A percentile compares a stretch with the other conserved stretches of the same genome.
Conservation (phyloP, 2,797 vertebrate species). For the Channallabes apus region DNA sequence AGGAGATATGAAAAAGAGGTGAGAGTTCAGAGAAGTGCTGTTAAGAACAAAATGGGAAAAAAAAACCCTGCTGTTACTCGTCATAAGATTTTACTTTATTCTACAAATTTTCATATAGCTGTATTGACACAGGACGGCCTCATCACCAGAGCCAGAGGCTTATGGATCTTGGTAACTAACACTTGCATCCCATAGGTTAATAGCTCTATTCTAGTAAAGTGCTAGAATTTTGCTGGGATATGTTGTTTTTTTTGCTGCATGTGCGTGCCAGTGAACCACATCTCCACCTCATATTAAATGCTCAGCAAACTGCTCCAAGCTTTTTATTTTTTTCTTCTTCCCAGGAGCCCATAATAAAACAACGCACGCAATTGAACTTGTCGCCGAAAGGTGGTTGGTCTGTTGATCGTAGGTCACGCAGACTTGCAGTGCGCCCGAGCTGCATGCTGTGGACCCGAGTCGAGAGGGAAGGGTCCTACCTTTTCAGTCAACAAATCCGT, state of each 20-base stretch:
- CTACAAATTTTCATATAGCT: not conserved
- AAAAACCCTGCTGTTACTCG: not conserved
- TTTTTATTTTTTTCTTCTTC: not conserved
- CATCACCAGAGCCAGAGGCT: not conserved
- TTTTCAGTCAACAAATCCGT: not conserved
- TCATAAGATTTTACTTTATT: not conserved
- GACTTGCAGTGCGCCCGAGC: constrained; percentile 66
- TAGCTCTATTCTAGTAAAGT: not conserved
- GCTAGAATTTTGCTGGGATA: not conserved
- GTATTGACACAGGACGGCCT: not conserved
- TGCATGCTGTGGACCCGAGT: constrained; percentile 40
- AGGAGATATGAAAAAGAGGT: constrained; percentile 14
- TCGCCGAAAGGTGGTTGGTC: constrained; percentile 66
- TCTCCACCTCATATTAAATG: not conserved
- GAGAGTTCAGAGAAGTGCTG: constrained; percentile 31
- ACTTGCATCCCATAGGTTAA: not conserved
- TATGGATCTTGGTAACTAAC: not conserved
- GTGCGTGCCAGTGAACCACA: not conserved
- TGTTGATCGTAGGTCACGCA: constrained; percentile 79
- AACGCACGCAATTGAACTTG: constrained; percentile 61
- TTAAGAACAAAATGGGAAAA: too few relatives aligned
- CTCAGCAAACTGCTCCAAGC: constrained; percentile 1
- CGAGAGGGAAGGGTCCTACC: constrained; percentile 18
- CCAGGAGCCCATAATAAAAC: not conserved
- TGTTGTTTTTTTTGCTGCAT: too few relatives aligned